Percentiles rank a stretch among this genome's conserved stretches.
Evolutionary conservation across 2,113 vertebrate genomes (phyloP).

Genomic region (Hystrix cristata): DNA sequence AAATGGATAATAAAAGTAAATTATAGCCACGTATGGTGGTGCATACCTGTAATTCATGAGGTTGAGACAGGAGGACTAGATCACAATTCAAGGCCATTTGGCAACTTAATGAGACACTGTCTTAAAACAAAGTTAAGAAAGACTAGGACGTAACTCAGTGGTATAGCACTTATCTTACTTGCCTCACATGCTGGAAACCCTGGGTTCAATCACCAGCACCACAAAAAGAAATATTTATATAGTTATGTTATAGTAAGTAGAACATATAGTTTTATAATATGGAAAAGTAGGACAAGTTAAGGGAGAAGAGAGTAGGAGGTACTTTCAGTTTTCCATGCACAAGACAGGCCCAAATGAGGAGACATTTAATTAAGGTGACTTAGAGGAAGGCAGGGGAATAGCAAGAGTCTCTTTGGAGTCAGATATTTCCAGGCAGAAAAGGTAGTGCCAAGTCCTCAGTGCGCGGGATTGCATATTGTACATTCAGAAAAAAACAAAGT

Average conservation of each 20-base stretch:
- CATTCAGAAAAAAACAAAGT: background rate
- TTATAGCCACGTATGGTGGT: background rate
- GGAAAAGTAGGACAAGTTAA: background rate
- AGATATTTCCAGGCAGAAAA: background rate
- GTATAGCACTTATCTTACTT: background rate
- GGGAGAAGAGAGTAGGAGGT: background rate
- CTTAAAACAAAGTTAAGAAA: background rate
- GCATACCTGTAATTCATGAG: background rate
- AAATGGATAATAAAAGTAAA: background rate
- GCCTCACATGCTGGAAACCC: background rate
- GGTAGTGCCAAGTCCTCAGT: background rate
- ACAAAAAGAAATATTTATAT: background rate
- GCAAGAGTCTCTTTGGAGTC: background rate
- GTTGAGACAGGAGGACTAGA: too few species aligned
- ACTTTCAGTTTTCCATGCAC: background rate
- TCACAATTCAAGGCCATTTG: background rate
- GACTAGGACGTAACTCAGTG: background rate
- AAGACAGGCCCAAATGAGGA: background rate
- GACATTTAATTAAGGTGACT: background rate
- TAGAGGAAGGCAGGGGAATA: background rate
- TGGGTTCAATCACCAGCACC: background rate
- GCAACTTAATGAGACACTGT: background rate
- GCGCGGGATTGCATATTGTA: background rate
- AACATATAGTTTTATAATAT: background rate
- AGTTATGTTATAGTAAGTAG: background rate